phyloP scores from a whole-genome alignment of 2,113 vertebrate species.

The Daubentonia madagascariensis region DNA sequence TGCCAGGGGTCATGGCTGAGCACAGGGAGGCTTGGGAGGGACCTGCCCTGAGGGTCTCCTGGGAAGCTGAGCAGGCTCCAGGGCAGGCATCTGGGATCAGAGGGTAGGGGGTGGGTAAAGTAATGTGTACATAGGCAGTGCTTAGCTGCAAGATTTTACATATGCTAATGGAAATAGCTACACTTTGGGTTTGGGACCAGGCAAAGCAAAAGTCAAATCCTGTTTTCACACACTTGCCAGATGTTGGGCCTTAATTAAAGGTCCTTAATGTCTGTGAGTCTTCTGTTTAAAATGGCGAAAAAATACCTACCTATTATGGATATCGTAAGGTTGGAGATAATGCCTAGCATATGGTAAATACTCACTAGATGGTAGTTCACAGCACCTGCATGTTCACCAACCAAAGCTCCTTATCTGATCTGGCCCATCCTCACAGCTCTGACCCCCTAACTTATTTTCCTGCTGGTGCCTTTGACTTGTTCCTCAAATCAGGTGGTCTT shows the following conservation, averaged over 20 bases:
- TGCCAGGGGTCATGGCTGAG: no score
- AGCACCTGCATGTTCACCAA: rapidly evolving
- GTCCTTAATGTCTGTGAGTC: not conserved
- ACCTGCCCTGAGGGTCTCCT: not conserved
- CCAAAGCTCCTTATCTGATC: not conserved
- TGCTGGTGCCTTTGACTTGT: no score
- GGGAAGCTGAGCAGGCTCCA: not conserved
- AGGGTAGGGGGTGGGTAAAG: no score
- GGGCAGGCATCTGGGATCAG: not conserved
- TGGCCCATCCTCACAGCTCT: not conserved
- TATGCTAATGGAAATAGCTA: not conserved
- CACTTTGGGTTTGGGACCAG: not conserved
- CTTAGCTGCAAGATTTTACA: no score
- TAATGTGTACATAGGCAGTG: rapidly evolving
- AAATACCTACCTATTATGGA: no score
- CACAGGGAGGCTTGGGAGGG: rapidly evolving
- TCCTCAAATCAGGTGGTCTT: not conserved
- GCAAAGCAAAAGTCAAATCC: not conserved
- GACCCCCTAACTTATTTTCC: not conserved
- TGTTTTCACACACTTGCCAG: not conserved
- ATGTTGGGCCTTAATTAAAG: not conserved
- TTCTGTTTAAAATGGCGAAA: not conserved
- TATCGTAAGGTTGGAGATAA: no score
- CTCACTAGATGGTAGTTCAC: not conserved
- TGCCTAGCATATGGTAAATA: rapidly evolving